Percentiles rank a stretch among this genome's conserved stretches.
Conservation (phyloP, 2,888 invertebrate genomes). For the Lapara coniferarum region DNA sequence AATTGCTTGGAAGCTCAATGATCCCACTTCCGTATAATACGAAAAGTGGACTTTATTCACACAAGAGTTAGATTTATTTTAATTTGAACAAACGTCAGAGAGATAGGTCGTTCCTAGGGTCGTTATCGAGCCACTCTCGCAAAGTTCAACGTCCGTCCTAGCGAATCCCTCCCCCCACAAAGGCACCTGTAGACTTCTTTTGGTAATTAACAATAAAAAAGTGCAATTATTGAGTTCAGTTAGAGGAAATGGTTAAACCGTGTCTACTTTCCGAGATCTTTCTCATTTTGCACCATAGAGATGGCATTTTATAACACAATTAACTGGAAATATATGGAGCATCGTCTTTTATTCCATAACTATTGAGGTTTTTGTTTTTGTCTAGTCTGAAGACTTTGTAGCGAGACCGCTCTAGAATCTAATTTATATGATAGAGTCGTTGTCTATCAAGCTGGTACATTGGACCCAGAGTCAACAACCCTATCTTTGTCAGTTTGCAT, state of each 20-base stretch:
- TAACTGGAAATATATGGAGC: slow-evolving; percentile 16
- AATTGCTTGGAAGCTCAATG: slow-evolving; percentile 79
- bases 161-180: slow-evolving; percentile 54
- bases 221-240: slow-evolving; percentile 60
- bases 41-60: slow-evolving; percentile 47
- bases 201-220: slow-evolving; percentile 74
- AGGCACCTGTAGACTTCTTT: slow-evolving; percentile 66
- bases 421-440: slow-evolving; percentile 23
- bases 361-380: slow-evolving; percentile 7
- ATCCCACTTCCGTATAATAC: slow-evolving; percentile 64
- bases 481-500: slow-evolving; percentile 10
- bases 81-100: slow-evolving; percentile 35
- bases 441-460: slow-evolving; percentile 19
- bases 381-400: neutral
- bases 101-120: slow-evolving; percentile 50
- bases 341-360: slow-evolving; percentile 6
- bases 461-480: slow-evolving; percentile 23
- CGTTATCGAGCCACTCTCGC: slow-evolving; percentile 48
- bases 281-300: slow-evolving; percentile 11
- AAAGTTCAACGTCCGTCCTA: slow-evolving; percentile 80
- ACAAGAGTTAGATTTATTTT: slow-evolving; percentile 47
- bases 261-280: slow-evolving; percentile 21
- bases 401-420: slow-evolving; percentile 4
- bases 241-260: slow-evolving; percentile 39
- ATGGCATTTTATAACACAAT: slow-evolving; percentile 20